Base-by-base conservation (phyloP, 1,140 invertebrate genomes). In the Cydia splendana region DNA sequence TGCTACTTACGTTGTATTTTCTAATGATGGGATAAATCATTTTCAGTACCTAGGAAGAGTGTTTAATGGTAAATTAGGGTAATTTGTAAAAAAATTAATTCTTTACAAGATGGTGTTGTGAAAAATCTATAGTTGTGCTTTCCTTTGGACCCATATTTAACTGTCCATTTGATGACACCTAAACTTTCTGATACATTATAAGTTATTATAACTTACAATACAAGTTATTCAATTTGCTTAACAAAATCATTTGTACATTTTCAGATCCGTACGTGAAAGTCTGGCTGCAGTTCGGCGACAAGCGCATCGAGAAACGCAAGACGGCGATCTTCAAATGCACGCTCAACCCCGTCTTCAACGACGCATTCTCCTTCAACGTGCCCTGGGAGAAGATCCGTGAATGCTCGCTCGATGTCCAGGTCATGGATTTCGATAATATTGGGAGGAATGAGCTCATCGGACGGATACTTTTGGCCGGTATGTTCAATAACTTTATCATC, bases 251-350 rank as follows among this genome's bases (percentile, higher is more conserved):
- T 20, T 9, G 48, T 51, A 18, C 7, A 78, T 2, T 94, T 94
- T 67, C 93, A 98, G 98, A 99, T 96, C 98, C 98, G 0, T 99
- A 99, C 88, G 98, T 98, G 0, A 99, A 99, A 91, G 97, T 99
- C 5, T 99, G 98, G 98, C 95, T 99, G 2, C 97, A 98, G 82
- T 98, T 98, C 87, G 97, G 97, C 12, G 98, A 98, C 81, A 98
- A 98, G 82, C 95, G 97, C 77, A 96, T 99, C 79, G 98, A 99
- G 90, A 99, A 99, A 88, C 96, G 97, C 88, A 99, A 99, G 94
- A 99, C 98, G n/a, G 96, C 97, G 38, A 97, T 99, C 82, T 98
- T 98, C 91, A 98, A 98, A 85, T 98, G 98, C 88, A 98, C 97
- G 2, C 93, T 98, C 76, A 97, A 98, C 92, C 98, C 96, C 1